Conservation (phyloP, 2,888 invertebrate species). For the Hipparchia sbordonii region DNA sequence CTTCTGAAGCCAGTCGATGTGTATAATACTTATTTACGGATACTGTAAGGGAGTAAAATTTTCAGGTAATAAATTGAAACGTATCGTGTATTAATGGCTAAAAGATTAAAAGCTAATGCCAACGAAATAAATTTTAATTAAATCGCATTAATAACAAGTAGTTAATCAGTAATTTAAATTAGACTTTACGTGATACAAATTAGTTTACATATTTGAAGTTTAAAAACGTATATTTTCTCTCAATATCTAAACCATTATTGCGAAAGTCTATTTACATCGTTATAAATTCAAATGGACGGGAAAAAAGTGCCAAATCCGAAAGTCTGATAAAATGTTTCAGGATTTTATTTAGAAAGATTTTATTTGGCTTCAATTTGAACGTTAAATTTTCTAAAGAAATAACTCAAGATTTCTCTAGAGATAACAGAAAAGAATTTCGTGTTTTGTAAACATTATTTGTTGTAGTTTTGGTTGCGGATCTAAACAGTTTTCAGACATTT, state of each 20-base stretch:
- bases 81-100: no score
- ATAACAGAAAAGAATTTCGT: background rate
- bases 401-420: background rate
- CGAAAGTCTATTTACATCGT: slow-evolving; percentile 5
- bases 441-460: background rate
- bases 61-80: no score
- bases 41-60: no score
- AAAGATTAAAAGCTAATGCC: no score
- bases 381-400: background rate
- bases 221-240: background rate
- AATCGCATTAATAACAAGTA: no score
- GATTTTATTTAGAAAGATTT: slow-evolving; percentile 4
- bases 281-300: slow-evolving; percentile 5
- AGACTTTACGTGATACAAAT: no score
- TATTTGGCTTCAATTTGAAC: background rate
- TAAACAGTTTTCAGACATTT: background rate
- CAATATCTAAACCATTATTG: background rate
- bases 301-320: background rate
- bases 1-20: no score
- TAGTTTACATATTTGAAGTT: no score
- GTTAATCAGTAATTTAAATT: no score
- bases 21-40: no score
- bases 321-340: background rate
- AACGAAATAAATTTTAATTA: no score
- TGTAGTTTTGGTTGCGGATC: background rate